Base-by-base conservation (phyloP, 1,140 invertebrate species). In the Thaumatotibia leucotreta region DNA sequence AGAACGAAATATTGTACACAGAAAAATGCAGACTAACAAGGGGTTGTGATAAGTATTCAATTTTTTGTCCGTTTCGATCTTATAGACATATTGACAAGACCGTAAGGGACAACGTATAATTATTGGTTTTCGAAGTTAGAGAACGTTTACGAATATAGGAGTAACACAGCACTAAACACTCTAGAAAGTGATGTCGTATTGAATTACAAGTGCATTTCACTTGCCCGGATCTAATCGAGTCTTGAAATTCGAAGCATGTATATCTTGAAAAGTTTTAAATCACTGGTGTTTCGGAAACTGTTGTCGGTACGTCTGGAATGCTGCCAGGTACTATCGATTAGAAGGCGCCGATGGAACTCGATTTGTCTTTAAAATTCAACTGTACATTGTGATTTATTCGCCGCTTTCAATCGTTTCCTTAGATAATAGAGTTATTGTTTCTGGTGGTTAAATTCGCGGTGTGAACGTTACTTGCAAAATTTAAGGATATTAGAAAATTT, bases 321-420 rank as follows among this genome's bases (percentile, higher is more conserved):
- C 23, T 14, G 52, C 52, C 52, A 58, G 52, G 52, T 58, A 58
- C 52, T 58, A 58, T 58, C 52, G 52, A 58, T 58, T 58, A 58
- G 52, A 27, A 29, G 52, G 23, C 52, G 52, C 52, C 52, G 20
- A 52, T 52, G 50, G 24, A 58, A 58, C 52, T 58, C 52, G 52
- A 58, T 58, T 27, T 58, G 52, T 58, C 52, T 58, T 45, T 27
- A 58, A 27, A 27, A 58, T 58, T 58, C 52, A 27, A 52, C 52
- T 27, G 52, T 58, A 58, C 52, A 58, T 58, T 58, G 24, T 58
- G 52, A 58, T 58, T 58, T 58, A 29, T 31, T 58, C 52, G 24
- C 24, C 11, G 23, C 11, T 58, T 54, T 24, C 52, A 58, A 58
- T 58, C 23, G 52, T 27, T 27, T 45, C 39, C 39, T 4, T 20